Evolutionary conservation across 1,140 invertebrate species (phyloP), one percentile per base, ranked within the genome.

Genomic region (Lucilia cuprina): DNA sequence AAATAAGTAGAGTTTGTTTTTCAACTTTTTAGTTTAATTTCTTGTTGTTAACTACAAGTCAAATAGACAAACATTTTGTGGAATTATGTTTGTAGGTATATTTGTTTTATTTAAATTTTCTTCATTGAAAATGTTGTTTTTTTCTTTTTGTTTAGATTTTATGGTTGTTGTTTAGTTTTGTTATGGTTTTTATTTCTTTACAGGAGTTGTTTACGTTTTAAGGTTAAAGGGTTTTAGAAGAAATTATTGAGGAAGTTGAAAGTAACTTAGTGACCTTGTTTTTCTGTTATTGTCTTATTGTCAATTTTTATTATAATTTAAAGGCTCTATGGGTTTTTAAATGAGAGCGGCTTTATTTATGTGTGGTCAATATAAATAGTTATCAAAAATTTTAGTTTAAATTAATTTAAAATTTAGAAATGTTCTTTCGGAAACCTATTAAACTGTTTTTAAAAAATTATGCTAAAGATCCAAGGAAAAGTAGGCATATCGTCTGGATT

Each of bases 231-330:
- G 50, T 55, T 12, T 21, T 70, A 9, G 5, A 70, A 70, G n/a
- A 60, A 60, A 60, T 70, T 70, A 70, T 70, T 70, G 65, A 70
- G 65, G 65, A 70, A 70, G 21, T 70, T 12, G n/a, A 19, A 70
- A 70, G 65, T 70, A 70, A 70, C 21, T 70, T 21, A 70, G n/a
- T 70, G 65, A 70, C 65, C 65, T 70, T 70, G 65, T 70, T 70
- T 9, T 70, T 25, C 1, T 19, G 1, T 21, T 7, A 70, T 70
- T 70, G n/a, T 21, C 65, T 21, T 19, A 21, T 8, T 41, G 41
- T 41, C 5, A 7, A 41, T 41, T 8, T 41, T 41, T 41, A 41
- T 10, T 41, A 41, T 41, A 30, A 30, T 41, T 41, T 41, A 41
- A 41, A 41, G 5, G 10, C 10, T 41, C 41, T 41, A n/a, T 41